Evolutionary conservation across 2,797 vertebrate species (phyloP).

Genomic region (Malurus leucopterus): DNA sequence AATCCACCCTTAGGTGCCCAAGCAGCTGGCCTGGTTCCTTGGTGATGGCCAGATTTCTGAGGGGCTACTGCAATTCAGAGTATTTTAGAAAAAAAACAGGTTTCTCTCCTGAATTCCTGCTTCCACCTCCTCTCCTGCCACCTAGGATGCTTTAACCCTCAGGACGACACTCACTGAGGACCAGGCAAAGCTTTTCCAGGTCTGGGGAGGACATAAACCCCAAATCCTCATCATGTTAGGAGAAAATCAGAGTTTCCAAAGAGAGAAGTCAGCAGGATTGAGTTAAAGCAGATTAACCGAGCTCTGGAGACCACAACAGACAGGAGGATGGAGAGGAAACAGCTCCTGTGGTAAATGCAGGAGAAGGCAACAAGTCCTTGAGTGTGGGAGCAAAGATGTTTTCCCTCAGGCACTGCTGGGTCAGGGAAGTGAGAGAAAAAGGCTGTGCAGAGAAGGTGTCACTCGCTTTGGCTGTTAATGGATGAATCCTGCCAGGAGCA

Average conservation of each 20-base stretch:
- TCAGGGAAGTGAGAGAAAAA: background rate
- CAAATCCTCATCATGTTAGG: background rate
- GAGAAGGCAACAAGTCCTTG: background rate
- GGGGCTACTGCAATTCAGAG: background rate
- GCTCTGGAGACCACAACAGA: background rate
- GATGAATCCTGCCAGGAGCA: background rate
- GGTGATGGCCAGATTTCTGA: background rate
- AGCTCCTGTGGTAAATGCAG: background rate
- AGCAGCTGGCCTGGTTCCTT: background rate
- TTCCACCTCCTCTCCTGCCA: background rate
- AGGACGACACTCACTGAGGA: background rate
- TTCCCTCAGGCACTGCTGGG: background rate
- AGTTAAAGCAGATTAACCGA: background rate
- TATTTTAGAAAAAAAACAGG: background rate
- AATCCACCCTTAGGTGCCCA: background rate
- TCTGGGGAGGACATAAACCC: background rate
- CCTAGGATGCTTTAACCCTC: background rate
- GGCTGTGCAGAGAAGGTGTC: background rate
- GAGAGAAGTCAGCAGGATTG: background rate
- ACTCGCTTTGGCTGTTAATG: background rate
- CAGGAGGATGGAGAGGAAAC: background rate
- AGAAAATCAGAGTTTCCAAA: background rate
- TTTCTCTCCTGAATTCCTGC: background rate
- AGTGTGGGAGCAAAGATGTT: background rate
- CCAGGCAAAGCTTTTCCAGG: background rate